phyloP scores from a whole-genome alignment of 2,797 vertebrate species.

The Catostomus latipinnis region DNA sequence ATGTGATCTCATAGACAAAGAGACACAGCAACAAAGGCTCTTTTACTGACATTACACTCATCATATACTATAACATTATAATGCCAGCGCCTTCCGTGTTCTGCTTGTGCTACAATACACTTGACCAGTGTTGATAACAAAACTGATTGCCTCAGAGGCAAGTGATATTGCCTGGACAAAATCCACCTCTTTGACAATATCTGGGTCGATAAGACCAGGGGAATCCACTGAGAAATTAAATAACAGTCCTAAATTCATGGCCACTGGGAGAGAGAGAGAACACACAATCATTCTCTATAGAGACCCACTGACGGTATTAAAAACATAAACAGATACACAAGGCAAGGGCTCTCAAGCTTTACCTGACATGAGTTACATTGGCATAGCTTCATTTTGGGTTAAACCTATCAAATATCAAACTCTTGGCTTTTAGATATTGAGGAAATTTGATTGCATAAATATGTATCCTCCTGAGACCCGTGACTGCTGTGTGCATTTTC shows the following conservation, averaged over 20 bases:
- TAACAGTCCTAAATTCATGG: neutral
- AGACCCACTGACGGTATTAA: too few relatives aligned
- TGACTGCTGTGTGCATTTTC: too few relatives aligned
- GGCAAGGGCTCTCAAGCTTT: too few relatives aligned
- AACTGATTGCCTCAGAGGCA: neutral
- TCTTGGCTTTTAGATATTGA: too few relatives aligned
- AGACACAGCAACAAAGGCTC: neutral
- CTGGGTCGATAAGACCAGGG: neutral
- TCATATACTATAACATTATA: neutral
- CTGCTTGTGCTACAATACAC: neutral
- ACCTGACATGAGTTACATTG: too few relatives aligned
- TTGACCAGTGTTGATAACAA: neutral
- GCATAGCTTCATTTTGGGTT: too few relatives aligned
- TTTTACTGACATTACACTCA: neutral
- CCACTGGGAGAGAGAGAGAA: neutral
- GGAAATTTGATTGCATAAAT: too few relatives aligned
- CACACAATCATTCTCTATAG: neutral
- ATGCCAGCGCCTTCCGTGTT: neutral
- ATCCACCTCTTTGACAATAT: too few relatives aligned
- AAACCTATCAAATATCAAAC: too few relatives aligned
- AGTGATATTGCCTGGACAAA: neutral
- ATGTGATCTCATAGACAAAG: slow-evolving; percentile 14
- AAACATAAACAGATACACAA: too few relatives aligned
- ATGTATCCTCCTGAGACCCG: too few relatives aligned
- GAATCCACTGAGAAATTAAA: neutral